Conservation (phyloP, 2,888 invertebrate genomes). For the Clepsis dumicolana region DNA sequence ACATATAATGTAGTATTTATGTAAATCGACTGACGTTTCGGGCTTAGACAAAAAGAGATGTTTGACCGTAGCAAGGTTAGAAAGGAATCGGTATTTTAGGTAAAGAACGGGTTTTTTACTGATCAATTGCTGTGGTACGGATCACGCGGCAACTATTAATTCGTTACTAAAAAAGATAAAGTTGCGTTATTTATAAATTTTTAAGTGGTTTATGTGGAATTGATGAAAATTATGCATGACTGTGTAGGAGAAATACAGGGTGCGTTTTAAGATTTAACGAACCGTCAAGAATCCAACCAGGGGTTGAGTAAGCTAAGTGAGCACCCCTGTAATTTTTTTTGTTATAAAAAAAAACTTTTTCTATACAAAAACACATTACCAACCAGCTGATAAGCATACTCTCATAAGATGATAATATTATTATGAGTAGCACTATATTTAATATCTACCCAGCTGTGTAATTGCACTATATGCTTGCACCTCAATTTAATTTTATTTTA, state of each 20-base stretch:
- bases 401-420: too few species aligned
- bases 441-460: neutral
- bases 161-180: conserved; percentile 16
- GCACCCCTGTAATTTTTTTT: too few species aligned
- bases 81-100: conserved; percentile 50
- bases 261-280: too few species aligned
- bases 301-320: too few species aligned
- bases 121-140: conserved; percentile 26
- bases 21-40: conserved; percentile 77
- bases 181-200: conserved; percentile 6
- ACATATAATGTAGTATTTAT: conserved; percentile 82
- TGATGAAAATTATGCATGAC: neutral
- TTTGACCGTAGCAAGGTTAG: conserved; percentile 51
- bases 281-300: too few species aligned
- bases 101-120: conserved; percentile 24
- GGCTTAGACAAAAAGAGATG: conserved; percentile 70
- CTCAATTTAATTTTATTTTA: neutral
- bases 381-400: too few species aligned
- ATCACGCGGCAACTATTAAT: conserved; percentile 20
- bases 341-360: too few species aligned
- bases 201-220: neutral
- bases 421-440: neutral
- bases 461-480: neutral
- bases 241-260: too few species aligned
- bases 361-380: too few species aligned